Conservation (phyloP, 2,888 invertebrate genomes). For the Pterostichus madidus region DNA sequence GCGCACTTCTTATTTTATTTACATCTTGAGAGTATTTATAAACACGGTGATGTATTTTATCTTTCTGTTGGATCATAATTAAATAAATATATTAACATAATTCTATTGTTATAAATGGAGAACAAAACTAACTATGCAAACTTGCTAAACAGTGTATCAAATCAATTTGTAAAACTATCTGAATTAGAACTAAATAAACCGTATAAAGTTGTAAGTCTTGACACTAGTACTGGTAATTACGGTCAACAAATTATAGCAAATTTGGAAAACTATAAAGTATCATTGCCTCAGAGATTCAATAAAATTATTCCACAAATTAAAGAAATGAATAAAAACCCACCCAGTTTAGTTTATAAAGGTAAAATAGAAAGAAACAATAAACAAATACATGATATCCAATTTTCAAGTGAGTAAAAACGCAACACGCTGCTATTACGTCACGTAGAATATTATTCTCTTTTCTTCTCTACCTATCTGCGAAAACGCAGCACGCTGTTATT, state of each 20-base stretch:
- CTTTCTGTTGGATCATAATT: too few relatives aligned
- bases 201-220: constrained; percentile 37
- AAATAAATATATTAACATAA: background rate
- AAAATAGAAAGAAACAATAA: constrained; percentile 53
- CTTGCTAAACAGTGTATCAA: constrained; percentile 23
- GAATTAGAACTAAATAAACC: constrained; percentile 37
- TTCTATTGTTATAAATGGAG: constrained; percentile 43
- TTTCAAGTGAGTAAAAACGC: too few relatives aligned
- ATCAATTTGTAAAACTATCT: constrained; percentile 42
- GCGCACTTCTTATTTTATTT: too few relatives aligned
- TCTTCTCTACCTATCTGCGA: too few relatives aligned
- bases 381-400: constrained; percentile 43
- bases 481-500: too few relatives aligned
- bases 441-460: too few relatives aligned
- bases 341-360: constrained; percentile 34
- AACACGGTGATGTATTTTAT: too few relatives aligned
- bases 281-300: constrained; percentile 42
- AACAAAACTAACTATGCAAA: constrained; percentile 48
- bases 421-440: too few relatives aligned
- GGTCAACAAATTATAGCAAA: constrained; percentile 16
- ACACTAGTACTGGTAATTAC: constrained; percentile 29
- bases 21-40: too few relatives aligned
- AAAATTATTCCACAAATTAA: constrained; percentile 46
- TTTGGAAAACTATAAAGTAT: constrained; percentile 18
- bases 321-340: constrained; percentile 35